Base-by-base conservation (phyloP, 2,113 vertebrate species). In the Engraulis encrasicolus region DNA sequence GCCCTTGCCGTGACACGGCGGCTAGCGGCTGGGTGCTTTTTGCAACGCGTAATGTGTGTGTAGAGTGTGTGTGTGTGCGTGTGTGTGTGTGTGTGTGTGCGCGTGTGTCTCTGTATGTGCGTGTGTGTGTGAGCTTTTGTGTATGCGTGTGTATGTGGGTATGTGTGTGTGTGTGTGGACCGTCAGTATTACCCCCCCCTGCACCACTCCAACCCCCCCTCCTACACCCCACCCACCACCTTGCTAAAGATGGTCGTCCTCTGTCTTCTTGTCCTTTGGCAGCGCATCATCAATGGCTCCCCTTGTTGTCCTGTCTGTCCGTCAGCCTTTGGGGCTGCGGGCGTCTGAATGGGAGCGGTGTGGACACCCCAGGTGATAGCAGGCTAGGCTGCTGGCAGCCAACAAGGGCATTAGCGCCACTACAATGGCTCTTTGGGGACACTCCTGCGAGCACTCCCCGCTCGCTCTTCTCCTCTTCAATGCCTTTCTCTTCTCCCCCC, bases 1-100 rank as follows among this genome's bases (percentile, higher is more conserved):
- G 91, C 90, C 92, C 91, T 92, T 85, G 0, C 78, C 90, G 89
- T 94, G 93, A 94, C 93, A 94, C 91, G 37, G 91, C 91, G 94
- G 94, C 94, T 94, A 94, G 92, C 94, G 92, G 91, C 83, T 92
- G 90, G 92, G 91, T 89, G 90, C 91, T 91, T 91, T 88, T n/a
- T n/a, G n/a, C n/a, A n/a, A n/a, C n/a, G n/a, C n/a, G n/a, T n/a
- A n/a, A n/a, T n/a, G n/a, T n/a, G n/a, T n/a, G n/a, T n/a, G n/a
- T n/a, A n/a, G n/a, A n/a, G n/a, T n/a, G n/a, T n/a, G n/a, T n/a
- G n/a, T n/a, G n/a, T n/a, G n/a, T n/a, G n/a, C n/a, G n/a, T n/a
- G n/a, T n/a, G n/a, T n/a, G n/a, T n/a, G n/a, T n/a, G n/a, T n/a
- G n/a, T n/a, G n/a, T n/a, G n/a, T n/a, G n/a, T n/a, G n/a, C n/a